Conservation (phyloP, 2,113 vertebrate species). For the Hippocampus comes region DNA sequence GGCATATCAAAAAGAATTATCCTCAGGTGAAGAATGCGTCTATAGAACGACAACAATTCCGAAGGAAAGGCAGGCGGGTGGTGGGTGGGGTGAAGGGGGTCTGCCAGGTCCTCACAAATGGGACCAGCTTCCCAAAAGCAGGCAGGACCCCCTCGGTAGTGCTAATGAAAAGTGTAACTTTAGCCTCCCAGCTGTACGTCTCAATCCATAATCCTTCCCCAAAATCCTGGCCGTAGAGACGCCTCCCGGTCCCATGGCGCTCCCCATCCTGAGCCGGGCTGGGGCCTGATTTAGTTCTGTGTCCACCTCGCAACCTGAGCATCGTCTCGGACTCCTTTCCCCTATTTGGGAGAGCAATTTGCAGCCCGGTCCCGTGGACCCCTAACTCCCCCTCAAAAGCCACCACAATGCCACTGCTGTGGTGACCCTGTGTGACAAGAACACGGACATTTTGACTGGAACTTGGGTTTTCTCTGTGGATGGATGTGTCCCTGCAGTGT, state of each 20-base stretch:
- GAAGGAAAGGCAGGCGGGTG: conserved; percentile 42
- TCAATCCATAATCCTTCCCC: conserved; percentile 79
- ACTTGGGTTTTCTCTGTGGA: conserved; percentile 38
- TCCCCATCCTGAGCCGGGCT: conserved; percentile 64
- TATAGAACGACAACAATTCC: conserved; percentile 58
- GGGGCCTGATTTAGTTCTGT: conserved; percentile 66
- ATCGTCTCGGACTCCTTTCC: conserved; percentile 40
- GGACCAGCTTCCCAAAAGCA: conserved; percentile 65
- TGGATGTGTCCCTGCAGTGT: conserved; percentile 39
- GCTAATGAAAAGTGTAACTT: conserved; percentile 79
- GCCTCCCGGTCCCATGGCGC: conserved; percentile 75
- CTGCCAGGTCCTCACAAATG: conserved; percentile 61
- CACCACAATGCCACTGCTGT: neutral
- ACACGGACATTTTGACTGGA: conserved; percentile 48
- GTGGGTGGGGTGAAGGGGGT: conserved; percentile 34
- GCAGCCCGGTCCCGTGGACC: neutral
- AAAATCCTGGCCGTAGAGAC: conserved; percentile 70
- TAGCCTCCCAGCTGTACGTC: conserved; percentile 78
- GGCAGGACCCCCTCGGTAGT: conserved; percentile 75
- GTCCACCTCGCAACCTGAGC: conserved; percentile 67
- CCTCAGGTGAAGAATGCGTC: conserved; percentile 63
- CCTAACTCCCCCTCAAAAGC: neutral
- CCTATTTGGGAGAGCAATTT: neutral
- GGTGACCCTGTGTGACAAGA: conserved; percentile 35
- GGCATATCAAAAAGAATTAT: conserved; percentile 65